Evolutionary conservation across 1,140 invertebrate species (phyloP).

Genomic region (Medauroidea extradentata): DNA sequence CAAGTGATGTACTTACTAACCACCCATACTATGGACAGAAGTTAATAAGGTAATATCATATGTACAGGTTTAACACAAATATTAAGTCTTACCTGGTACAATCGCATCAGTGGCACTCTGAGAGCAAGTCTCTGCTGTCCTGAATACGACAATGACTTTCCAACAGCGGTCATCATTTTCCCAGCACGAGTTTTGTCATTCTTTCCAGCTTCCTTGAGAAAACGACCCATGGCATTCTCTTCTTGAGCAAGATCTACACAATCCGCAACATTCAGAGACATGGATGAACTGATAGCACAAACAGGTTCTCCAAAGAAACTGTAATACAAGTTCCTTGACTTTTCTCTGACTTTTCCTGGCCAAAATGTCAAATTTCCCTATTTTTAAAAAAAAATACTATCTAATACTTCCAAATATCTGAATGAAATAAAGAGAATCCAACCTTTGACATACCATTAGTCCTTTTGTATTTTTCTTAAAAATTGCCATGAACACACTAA

Average conservation of each 20-base stretch:
- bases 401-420: too few species aligned
- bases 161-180: conserved; percentile 90
- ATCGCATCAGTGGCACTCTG: conserved; percentile 77
- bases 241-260: conserved; percentile 80
- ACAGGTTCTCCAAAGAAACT: too few species aligned
- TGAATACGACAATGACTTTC: conserved; percentile 91
- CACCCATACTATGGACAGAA: not conserved
- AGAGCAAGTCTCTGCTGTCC: conserved; percentile 89
- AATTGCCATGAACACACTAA: too few species aligned
- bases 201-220: conserved; percentile 93
- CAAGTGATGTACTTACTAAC: not conserved
- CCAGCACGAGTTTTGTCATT: conserved; percentile 81
- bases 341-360: too few species aligned
- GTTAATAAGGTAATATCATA: not conserved
- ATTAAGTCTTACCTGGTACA: conserved; percentile 62
- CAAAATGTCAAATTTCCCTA: too few species aligned
- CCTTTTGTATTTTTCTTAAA: too few species aligned
- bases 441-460: too few species aligned
- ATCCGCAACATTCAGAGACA: too few species aligned
- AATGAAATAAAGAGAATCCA: too few species aligned
- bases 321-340: too few species aligned
- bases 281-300: too few species aligned
- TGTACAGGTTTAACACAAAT: not conserved
- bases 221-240: conserved; percentile 91
- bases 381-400: too few species aligned